Evolutionary conservation across 2,797 vertebrate species (phyloP).

Genomic region (Sebastolobus alascanus): DNA sequence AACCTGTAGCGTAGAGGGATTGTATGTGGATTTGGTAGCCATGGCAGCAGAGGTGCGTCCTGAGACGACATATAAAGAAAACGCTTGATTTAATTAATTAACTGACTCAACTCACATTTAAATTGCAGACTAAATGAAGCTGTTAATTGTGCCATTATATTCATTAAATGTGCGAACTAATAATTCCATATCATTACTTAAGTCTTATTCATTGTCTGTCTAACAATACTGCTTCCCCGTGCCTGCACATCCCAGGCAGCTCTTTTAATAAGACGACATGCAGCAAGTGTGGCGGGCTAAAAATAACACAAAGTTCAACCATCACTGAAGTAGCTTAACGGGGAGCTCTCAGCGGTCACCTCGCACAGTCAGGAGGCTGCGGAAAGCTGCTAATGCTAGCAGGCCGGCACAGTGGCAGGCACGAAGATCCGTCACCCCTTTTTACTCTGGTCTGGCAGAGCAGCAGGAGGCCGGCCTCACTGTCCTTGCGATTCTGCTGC

Average conservation of each 20-base stretch:
- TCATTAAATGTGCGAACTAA: not conserved
- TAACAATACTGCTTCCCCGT: not conserved
- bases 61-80: conserved; percentile 9
- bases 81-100: not conserved
- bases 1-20: not conserved
- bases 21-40: not conserved
- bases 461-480: conserved; percentile 3
- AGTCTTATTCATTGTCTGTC: conserved; percentile 1
- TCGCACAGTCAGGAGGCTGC: conserved; percentile 10
- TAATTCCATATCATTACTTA: conserved; percentile 9
- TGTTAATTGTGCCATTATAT: not conserved
- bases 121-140: conserved; percentile 9
- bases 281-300: conserved; percentile 28
- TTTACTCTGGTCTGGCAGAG: conserved; percentile 17
- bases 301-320: conserved; percentile 45
- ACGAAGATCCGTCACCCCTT: not conserved
- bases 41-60: not conserved
- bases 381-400: conserved; percentile 37
- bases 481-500: not conserved
- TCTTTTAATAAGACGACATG: conserved; percentile 22
- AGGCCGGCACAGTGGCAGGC: not conserved
- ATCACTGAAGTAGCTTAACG: conserved; percentile 19
- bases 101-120: not conserved
- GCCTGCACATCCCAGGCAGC: conserved; percentile 3
- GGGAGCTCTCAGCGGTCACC: conserved; percentile 24